Percentiles rank a stretch among this genome's conserved stretches.
Conservation (phyloP, 2,113 vertebrate species). For the Numida meleagris region DNA sequence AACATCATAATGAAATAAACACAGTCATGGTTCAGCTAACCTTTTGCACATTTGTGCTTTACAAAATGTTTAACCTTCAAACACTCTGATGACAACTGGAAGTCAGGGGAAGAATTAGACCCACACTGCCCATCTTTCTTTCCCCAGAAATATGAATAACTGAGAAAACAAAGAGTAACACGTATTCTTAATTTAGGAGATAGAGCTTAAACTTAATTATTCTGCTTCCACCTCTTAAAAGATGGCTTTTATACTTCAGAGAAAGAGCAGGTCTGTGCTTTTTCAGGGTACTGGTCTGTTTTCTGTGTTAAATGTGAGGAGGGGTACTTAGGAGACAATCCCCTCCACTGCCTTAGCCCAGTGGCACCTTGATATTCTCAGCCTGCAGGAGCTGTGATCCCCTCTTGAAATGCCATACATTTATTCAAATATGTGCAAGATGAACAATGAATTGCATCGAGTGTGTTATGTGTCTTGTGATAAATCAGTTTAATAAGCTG, state of each 20-base stretch:
- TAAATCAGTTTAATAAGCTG: slow-evolving; percentile 1
- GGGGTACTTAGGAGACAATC: not conserved
- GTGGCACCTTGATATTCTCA: not conserved
- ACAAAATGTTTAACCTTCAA: not conserved
- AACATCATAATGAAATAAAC: not conserved
- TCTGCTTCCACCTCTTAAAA: not conserved
- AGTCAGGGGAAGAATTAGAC: not conserved
- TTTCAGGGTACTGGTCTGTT: not conserved
- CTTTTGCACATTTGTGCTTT: not conserved
- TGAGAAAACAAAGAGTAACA: not conserved
- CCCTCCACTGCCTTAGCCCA: not conserved
- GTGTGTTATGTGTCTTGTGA: not conserved
- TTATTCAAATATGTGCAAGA: not conserved
- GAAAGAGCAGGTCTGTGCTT: not conserved
- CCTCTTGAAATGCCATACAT: not conserved
- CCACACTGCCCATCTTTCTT: fast-evolving
- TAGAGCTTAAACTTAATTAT: not conserved
- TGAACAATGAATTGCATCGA: not conserved
- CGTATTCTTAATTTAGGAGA: not conserved
- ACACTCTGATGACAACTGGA: fast-evolving
- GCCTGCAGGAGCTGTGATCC: not conserved
- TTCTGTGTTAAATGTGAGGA: not conserved
- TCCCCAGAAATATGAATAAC: fast-evolving
- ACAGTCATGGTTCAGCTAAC: not conserved
- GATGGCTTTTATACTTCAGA: not conserved